Evolutionary conservation across 2,888 invertebrate species (phyloP), one percentile per base, ranked within the genome.

Genomic region (Anarsia innoxiella): DNA sequence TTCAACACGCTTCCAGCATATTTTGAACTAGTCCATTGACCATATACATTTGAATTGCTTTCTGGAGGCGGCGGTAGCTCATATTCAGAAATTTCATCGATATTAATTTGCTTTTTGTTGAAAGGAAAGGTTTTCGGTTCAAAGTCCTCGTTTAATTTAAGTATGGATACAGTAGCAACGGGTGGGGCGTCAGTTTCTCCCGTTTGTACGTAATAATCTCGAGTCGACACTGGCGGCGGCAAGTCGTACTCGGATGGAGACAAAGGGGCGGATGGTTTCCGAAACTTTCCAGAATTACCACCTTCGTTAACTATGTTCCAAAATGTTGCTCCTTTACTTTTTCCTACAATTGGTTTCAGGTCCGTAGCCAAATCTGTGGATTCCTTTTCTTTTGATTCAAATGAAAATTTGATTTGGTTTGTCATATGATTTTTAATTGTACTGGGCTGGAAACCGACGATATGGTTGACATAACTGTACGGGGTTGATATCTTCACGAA

Each of bases 21-120:
- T 48, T 71, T 75, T 1, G 77, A 69, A 49, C 69, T 68, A 4
- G 72, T 70, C 78, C 78, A 78, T 44, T 79, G 77, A 2, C 76
- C 76, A 38, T 73, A 78, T 6, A 72, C 66, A 46, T 69, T 70
- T 6, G 49, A 48, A 42, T 68, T 59, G 36, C 55, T 56, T 14
- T 56, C 47, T 4, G 51, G 30, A 0, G 71, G 66, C 11, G 78
- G 78, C 27, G 78, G 75, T 5, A 56, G 64, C 57, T 72, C 73
- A 4, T 63, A 37, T 15, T 74, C 70, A 5, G 62, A 52, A 41
- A 74, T 38, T 42, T 55, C 48, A 39, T 51, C 44, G 5, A 40
- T 29, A 23, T 42, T 37, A 16, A 46, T 48, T 19, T 45, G 54
- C 16, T 11, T 31, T n/a, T n/a, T n/a, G n/a, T n/a, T n/a, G n/a